Base-by-base conservation (phyloP, 2,888 invertebrate species). In the Ormyrus nitidulus region DNA sequence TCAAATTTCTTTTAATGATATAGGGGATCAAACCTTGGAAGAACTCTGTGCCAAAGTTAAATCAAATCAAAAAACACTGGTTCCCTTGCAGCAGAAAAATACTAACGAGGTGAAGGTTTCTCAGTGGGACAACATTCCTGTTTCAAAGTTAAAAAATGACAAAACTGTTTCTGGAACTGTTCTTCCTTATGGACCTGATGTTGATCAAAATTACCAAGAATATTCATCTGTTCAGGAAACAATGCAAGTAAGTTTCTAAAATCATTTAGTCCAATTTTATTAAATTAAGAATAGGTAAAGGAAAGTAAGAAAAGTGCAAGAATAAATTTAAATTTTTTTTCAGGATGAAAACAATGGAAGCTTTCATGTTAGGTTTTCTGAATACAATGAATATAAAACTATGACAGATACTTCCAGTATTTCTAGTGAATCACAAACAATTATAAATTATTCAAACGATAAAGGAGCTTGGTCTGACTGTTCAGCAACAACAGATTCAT, bases 311-410 rank as follows among this genome's bases (percentile, higher is more conserved):
- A 65, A 48, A 65, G n/a, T 34, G 8, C 56, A 6, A 69, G 1
- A 13, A 13, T 74, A 65, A 74, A 44, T 48, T 64, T 62, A 10
- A 49, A 48, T 54, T 58, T 56, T n/a, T 51, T 68, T 74, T 13
- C 51, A 84, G 77, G 82, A 83, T 48, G 84, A 85, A 9, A 65
- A 81, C 5, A 84, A 87, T 61, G 83, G 81, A 19, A 89, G 88
- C 78, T 84, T 89, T 65, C 90, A 89, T 79, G 90, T 90, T 5
- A 86, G 90, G 84, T 90, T 90, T 81, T 85, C 90, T 44, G 88
- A 90, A 73, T 86, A 86, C 76, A 89, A 90, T 72, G 89, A 90
- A 73, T 89, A 89, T 64, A 89, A 88, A 81, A 89, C 88, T 9
- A 87, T 88, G 80, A 89, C 86, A 19, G 89, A 90, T 65, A 85